Evolutionary conservation across 2,113 vertebrate species (phyloP), one percentile per base, ranked within the genome.

Genomic region (Podarcis cretensis): DNA sequence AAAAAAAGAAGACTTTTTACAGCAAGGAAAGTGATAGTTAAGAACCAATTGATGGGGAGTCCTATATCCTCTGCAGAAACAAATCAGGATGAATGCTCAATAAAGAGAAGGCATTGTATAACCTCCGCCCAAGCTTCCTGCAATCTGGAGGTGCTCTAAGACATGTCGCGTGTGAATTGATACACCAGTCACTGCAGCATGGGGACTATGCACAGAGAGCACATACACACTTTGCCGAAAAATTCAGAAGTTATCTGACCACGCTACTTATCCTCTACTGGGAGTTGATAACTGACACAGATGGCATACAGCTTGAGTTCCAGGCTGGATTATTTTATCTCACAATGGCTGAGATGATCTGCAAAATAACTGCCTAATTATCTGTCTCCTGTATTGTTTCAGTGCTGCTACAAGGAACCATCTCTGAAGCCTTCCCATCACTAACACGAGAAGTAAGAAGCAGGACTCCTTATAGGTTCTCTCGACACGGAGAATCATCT

Each of bases 321-420:
- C 86, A 8, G 6, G 78, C 79, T 32, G 2, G 79, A 5, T 6
- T 85, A 48, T 85, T 69, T 83, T 74, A 8, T 87, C 87, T 87
- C 80, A 83, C 59, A 90, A 43, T 74, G 74, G 8, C 73, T 76
- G 77, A 74, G 40, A 57, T 71, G 54, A 93, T 25, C 83, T 81
- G 37, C 32, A 73, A 85, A 89, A 87, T 25, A 35, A 81, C 6
- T 57, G 35, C 43, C 90, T 86, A 65, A 82, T 87, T 92, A 74
- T 23, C 48, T 82, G 43, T 78, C 14, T 77, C 74, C 7, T 37
- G 14, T 43, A n/a, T 87, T 83, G 40, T n/a, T 77, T 89, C 32
- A 81, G 48, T 40, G 20, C 57, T 82, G 65, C 25, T 43, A 63
- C 86, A 0, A 0, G 59, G 1, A 85, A 87, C 4, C 16, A n/a